phyloP scores from a whole-genome alignment of 2,113 vertebrate species.

The Vanacampus margaritifer region DNA sequence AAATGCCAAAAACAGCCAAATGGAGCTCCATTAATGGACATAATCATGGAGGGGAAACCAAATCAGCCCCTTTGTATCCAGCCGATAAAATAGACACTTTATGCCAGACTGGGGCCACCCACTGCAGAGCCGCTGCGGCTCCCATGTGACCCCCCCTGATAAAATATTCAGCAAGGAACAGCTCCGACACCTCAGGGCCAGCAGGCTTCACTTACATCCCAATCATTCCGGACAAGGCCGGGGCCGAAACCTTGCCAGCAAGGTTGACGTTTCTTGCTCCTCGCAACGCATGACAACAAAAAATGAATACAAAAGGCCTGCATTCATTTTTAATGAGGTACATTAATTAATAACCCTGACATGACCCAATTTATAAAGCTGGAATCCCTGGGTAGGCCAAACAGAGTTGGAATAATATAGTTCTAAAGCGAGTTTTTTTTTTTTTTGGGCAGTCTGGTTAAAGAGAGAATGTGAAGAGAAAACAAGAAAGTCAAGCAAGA shows the following conservation, averaged over 20 bases:
- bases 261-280: slow-evolving; percentile 11
- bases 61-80: slow-evolving; percentile 49
- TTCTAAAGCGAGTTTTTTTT: slow-evolving; percentile 33
- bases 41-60: slow-evolving; percentile 43
- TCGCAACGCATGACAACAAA: slow-evolving; percentile 21
- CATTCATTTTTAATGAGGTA: slow-evolving; percentile 58
- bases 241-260: background rate
- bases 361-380: slow-evolving; percentile 38
- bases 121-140: slow-evolving; percentile 20
- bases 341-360: slow-evolving; percentile 55
- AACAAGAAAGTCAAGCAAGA: slow-evolving; percentile 23
- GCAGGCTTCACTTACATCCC: slow-evolving; percentile 29
- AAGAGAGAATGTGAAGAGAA: slow-evolving; percentile 8
- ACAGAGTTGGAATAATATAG: slow-evolving; percentile 27
- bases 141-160: slow-evolving; percentile 24
- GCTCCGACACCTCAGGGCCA: slow-evolving; percentile 24
- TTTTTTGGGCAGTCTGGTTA: slow-evolving; percentile 9
- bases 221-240: slow-evolving; percentile 10
- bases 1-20: slow-evolving; percentile 19
- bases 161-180: slow-evolving; percentile 47
- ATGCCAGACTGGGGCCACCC: slow-evolving; percentile 24
- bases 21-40: slow-evolving; percentile 37
- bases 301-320: slow-evolving; percentile 9
- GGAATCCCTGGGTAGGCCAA: slow-evolving; percentile 21
- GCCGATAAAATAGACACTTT: background rate